Evolutionary conservation across 2,113 vertebrate species (phyloP), one percentile per base, ranked within the genome.

Genomic region (Hipposideros armiger): DNA sequence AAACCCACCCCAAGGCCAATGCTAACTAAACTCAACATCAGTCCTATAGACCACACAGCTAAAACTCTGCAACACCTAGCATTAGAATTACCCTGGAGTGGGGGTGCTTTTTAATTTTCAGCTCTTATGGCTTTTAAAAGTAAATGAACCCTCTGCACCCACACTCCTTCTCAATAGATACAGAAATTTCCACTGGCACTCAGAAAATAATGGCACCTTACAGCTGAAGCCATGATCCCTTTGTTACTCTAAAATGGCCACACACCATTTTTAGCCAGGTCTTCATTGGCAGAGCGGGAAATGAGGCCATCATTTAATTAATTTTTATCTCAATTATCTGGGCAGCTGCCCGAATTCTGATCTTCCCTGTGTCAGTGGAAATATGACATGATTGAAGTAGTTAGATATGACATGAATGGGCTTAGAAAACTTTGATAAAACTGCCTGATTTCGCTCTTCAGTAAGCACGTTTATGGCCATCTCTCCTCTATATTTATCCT

Each of bases 271-370:
- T 87, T 52, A 97, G 47, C 47, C 76, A 90, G 80, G 76, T 90
- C 77, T 92, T 82, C 70, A 36, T 16, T 42, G 74, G 74, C 40
- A 54, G 62, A 54, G 42, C 0, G 7, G 84, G 60, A 96, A 96
- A 82, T 0, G 3, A 96, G 74, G 50, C 30, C 58, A 50, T 74
- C 3, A 1, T 74, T 86, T 87, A 89, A 94, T 88, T 97, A 96
- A 95, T 83, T 96, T 93, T 80, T 94, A 95, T 94, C 85, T 95
- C 67, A n/a, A 58, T 93, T 78, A 96, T 94, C 91, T 93, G 89
- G 72, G 91, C 13, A 94, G 86, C 66, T 66, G 73, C 36, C 85
- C 94, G 72, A 54, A 96, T 96, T 92, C 86, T 67, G 74, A 85
- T 88, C 56, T 80, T 72, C 73, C 67, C 77, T 89, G 83, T 95